Conservation (phyloP, 2,797 vertebrate species). For the Danio choprae region DNA sequence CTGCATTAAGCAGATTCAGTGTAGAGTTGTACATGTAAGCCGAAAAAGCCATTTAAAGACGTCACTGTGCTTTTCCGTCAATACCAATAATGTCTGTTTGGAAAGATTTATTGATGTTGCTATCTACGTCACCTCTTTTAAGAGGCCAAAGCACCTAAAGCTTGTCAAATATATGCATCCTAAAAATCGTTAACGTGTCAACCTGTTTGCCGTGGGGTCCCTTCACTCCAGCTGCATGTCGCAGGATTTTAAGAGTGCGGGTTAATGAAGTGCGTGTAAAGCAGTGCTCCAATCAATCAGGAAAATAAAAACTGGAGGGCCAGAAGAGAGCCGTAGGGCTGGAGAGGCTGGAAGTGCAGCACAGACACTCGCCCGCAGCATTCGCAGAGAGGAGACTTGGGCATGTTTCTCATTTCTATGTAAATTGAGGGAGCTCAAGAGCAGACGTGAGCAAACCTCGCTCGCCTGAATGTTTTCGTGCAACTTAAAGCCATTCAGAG, state of each 20-base stretch:
- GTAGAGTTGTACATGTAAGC: neutral
- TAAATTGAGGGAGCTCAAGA: conserved; percentile 64
- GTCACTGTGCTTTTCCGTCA: neutral
- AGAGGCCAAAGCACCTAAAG: neutral
- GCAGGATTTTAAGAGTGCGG: neutral
- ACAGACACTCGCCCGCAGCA: conserved; percentile 24
- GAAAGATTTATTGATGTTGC: neutral
- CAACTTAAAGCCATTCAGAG: neutral
- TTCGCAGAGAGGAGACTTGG: conserved; percentile 70
- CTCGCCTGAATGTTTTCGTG: conserved; percentile 1
- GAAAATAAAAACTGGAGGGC: conserved; percentile 23
- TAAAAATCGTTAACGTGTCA: neutral
- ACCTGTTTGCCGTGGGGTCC: neutral
- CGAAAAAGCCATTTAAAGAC: neutral
- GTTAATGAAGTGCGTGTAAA: conserved; percentile 43
- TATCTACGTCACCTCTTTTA: neutral
- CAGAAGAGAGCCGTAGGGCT: conserved; percentile 25
- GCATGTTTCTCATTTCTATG: conserved; percentile 83
- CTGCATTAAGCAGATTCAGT: neutral
- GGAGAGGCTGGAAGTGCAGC: conserved; percentile 58
- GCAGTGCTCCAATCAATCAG: conserved; percentile 15
- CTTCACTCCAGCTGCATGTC: neutral
- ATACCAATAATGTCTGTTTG: neutral
- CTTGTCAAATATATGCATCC: too few relatives aligned
- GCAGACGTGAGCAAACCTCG: neutral